phyloP scores from a whole-genome alignment of 2,797 vertebrate genomes.

The Prionace glauca region DNA sequence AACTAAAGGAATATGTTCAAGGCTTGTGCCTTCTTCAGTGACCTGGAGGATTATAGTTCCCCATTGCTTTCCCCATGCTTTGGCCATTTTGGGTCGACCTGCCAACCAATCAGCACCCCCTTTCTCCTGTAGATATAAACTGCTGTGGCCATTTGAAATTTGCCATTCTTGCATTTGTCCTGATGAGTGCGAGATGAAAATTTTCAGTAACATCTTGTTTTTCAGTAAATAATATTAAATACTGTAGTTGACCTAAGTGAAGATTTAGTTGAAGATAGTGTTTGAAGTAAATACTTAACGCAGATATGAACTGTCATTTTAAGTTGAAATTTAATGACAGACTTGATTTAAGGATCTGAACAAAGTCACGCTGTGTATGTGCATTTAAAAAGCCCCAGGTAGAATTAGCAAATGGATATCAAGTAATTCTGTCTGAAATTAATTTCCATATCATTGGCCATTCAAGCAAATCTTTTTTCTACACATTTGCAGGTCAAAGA shows the following conservation, averaged over 20 bases:
- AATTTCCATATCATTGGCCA: neutral
- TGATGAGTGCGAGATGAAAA: too few species aligned
- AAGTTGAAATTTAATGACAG: neutral
- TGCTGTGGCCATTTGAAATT: too few species aligned
- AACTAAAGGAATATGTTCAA: too few species aligned
- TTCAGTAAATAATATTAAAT: neutral
- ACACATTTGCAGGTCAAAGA: constrained; percentile 78
- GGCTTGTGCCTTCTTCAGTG: too few species aligned
- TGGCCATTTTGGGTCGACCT: too few species aligned
- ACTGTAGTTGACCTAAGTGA: neutral
- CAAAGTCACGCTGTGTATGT: neutral
- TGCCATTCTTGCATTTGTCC: too few species aligned
- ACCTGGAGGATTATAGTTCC: too few species aligned
- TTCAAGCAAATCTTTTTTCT: neutral
- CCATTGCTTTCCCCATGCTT: too few species aligned
- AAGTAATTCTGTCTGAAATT: neutral
- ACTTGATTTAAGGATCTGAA: neutral
- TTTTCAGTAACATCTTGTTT: too few species aligned
- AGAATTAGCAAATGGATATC: neutral
- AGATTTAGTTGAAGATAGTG: neutral
- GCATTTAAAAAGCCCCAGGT: neutral
- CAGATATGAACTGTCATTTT: neutral
- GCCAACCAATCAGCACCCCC: too few species aligned
- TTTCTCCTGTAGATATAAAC: too few species aligned
- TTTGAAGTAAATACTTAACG: neutral